Evolutionary conservation across 2,797 vertebrate genomes (phyloP).

Genomic region (Phoeniculus purpureus): DNA sequence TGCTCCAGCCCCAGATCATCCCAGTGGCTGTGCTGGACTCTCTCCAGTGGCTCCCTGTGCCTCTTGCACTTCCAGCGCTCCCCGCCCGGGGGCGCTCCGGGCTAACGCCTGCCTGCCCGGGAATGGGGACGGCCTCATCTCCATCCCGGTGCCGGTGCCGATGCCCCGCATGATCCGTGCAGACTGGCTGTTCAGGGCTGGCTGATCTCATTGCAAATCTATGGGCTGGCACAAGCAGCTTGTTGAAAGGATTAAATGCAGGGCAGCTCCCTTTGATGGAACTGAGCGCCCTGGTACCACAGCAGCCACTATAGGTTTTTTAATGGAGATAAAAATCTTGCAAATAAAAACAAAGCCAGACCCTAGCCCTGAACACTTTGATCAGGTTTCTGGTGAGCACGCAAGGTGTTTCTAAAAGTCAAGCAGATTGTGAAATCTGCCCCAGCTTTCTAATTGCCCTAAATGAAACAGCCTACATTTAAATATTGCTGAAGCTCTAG

Average conservation of each 20-base stretch:
- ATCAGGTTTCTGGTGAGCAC: background rate
- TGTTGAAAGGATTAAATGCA: background rate
- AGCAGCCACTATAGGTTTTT: background rate
- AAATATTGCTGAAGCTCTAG: background rate
- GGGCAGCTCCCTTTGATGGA: background rate
- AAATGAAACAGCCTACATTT: background rate
- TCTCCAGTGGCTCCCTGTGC: no score
- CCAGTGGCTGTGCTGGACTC: no score
- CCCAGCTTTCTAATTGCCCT: conserved; percentile 4
- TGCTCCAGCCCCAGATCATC: no score
- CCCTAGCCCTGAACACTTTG: background rate
- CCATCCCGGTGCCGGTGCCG: no score
- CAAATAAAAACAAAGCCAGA: background rate
- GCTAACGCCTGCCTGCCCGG: no score
- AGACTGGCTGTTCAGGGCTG: background rate
- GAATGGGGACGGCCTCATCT: no score
- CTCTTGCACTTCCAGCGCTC: background rate
- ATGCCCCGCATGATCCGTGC: background rate
- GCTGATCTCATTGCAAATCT: background rate
- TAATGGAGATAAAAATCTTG: background rate
- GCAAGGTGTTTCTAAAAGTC: background rate
- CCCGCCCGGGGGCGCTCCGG: background rate
- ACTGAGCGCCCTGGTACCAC: background rate
- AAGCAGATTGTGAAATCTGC: background rate
- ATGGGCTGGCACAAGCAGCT: background rate